Conservation (phyloP, 2,113 vertebrate species). For the Phaethornis superciliosus region DNA sequence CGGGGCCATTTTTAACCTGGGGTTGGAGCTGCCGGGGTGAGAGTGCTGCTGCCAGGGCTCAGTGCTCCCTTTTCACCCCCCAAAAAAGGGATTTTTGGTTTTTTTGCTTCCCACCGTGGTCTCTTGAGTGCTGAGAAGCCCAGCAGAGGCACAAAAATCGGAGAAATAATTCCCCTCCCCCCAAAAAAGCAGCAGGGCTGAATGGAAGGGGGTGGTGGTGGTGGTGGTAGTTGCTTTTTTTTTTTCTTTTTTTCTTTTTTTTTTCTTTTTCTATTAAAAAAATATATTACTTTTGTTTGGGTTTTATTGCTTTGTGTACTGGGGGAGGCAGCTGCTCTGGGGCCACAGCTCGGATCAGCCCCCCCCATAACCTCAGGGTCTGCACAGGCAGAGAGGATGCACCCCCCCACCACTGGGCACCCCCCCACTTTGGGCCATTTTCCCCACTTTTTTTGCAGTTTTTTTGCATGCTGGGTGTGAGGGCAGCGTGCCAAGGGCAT, state of each 20-base stretch:
- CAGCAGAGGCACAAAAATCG: not conserved
- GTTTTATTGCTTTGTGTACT: too few relatives aligned
- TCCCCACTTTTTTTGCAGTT: not conserved
- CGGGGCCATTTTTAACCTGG: too few relatives aligned
- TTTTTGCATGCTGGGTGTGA: too few relatives aligned
- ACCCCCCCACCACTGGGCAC: not conserved
- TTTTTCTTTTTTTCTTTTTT: too few relatives aligned
- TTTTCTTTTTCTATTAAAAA: not conserved
- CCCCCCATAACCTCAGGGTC: conserved; percentile 25
- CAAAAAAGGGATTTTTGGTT: not conserved
- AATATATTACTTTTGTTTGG: not conserved
- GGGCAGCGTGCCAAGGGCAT: not conserved
- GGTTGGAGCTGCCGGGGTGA: too few relatives aligned
- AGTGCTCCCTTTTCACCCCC: not conserved
- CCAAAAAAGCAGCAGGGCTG: too few relatives aligned
- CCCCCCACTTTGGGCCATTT: not conserved
- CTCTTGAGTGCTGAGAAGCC: not conserved
- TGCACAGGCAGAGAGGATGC: not conserved
- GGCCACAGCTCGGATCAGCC: not conserved
- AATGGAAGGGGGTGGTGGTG: too few relatives aligned
- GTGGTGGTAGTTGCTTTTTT: too few relatives aligned
- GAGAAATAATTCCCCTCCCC: not conserved
- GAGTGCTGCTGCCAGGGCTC: not conserved
- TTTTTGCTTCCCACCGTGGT: not conserved
- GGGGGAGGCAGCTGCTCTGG: not conserved